phyloP scores from a whole-genome alignment of 2,888 invertebrate species.

The Onthophagus sagittarius region DNA sequence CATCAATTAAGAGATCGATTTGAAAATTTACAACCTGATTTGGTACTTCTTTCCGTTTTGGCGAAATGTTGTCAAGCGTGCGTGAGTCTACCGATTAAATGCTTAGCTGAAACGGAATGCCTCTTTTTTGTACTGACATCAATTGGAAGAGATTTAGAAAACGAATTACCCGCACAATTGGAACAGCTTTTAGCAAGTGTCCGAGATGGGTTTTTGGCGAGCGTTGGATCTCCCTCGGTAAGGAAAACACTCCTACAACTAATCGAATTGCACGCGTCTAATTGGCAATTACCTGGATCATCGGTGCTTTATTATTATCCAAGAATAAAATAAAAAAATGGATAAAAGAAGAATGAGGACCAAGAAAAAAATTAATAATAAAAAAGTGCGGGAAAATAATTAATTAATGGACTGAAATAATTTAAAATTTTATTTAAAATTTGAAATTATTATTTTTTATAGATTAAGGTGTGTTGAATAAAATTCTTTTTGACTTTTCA shows the following conservation, averaged over 20 bases:
- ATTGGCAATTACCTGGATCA: constrained; percentile 87
- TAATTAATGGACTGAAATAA: no score
- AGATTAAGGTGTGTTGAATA: not conserved
- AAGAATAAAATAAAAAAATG: constrained; percentile 41
- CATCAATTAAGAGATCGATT: constrained; percentile 55
- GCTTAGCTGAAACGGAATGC: constrained; percentile 80
- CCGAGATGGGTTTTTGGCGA: constrained; percentile 79
- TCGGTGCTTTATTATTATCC: constrained; percentile 88
- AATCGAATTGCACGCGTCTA: constrained; percentile 85
- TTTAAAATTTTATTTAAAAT: no score
- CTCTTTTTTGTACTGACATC: constrained; percentile 85
- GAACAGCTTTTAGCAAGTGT: constrained; percentile 75
- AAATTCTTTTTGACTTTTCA: not conserved
- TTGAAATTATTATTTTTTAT: no score
- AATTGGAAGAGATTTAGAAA: constrained; percentile 82
- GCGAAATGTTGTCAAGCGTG: constrained; percentile 89
- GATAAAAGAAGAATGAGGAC: no score
- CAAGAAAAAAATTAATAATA: no score
- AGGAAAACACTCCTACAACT: constrained; percentile 83
- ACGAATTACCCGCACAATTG: constrained; percentile 75
- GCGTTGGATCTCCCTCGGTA: constrained; percentile 68
- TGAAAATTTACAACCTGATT: constrained; percentile 62
- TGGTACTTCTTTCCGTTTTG: constrained; percentile 76
- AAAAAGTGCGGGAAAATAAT: no score
- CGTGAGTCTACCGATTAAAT: constrained; percentile 76